These are phyloP conservation scores for Pseudomyrmex pallidus DNA, from an alignment of 1,140 invertebrate genomes.

Conservation along the genomic window DNA sequence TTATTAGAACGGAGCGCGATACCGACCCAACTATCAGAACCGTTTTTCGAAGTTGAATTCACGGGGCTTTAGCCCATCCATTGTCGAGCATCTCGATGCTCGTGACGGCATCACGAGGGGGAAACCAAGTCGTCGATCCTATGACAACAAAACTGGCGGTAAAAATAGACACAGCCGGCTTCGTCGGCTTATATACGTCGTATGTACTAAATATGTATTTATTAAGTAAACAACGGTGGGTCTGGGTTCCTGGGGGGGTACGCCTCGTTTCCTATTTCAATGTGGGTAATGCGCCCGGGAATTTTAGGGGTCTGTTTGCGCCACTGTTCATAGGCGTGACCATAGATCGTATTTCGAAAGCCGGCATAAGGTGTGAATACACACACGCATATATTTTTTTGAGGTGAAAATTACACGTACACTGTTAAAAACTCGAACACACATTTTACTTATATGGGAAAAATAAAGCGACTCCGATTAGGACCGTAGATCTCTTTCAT, in stretches of 20 bases:
- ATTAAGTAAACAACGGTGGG: constrained; percentile 83
- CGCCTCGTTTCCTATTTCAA: constrained; percentile 71
- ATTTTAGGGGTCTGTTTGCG: constrained; percentile 57
- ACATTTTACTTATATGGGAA: no score
- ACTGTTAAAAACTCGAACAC: no score
- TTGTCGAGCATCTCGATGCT: constrained; percentile 61
- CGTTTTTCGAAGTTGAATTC: constrained; percentile 56
- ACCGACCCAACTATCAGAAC: constrained; percentile 28
- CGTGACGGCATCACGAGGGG: constrained; percentile 63
- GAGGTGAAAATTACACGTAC: constrained; percentile 3
- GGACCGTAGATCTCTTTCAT: no score
- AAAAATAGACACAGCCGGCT: constrained; percentile 83
- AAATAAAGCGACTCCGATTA: no score
- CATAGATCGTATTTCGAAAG: constrained; percentile 22
- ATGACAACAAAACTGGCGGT: constrained; percentile 82
- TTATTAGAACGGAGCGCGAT: constrained; percentile 51
- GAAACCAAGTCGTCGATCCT: constrained; percentile 78
- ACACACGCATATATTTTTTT: background rate
- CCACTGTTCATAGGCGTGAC: constrained; percentile 46
- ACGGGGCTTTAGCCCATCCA: constrained; percentile 46
- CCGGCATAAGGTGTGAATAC: constrained; percentile 12
- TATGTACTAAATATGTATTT: constrained; percentile 84
- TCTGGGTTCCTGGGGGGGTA: constrained; percentile 70
- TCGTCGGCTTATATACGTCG: constrained; percentile 75
- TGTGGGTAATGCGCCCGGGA: constrained; percentile 61